phyloP scores from a whole-genome alignment of 1,140 invertebrate species.

The Drosophila oshimai region DNA sequence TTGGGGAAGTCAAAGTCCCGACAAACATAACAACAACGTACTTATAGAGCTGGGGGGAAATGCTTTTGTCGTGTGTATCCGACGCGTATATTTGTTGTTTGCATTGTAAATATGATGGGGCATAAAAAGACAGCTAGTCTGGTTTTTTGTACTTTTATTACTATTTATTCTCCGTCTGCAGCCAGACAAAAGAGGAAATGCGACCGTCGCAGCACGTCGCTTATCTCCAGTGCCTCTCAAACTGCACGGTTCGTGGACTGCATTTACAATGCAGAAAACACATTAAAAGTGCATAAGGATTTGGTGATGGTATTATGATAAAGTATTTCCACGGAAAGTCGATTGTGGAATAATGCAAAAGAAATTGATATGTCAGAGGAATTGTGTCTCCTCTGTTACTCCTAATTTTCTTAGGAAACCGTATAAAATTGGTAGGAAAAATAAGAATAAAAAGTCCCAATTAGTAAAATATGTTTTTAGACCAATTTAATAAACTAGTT shows the following conservation, averaged over 20 bases:
- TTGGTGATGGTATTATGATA: slow-evolving; percentile 8
- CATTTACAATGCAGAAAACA: slow-evolving; percentile 37
- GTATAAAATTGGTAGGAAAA: too few species aligned
- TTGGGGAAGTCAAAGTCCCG: slow-evolving; percentile 32
- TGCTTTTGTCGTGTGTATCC: slow-evolving; percentile 36
- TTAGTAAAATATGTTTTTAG: too few species aligned
- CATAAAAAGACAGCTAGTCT: slow-evolving; percentile 43
- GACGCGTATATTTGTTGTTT: slow-evolving; percentile 34
- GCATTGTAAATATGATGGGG: slow-evolving; percentile 43
- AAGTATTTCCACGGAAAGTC: slow-evolving; percentile 10
- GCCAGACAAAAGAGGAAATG: slow-evolving; percentile 44
- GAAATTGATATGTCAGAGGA: slow-evolving; percentile 13
- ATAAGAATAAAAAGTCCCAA: neutral
- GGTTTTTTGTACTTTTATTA: slow-evolving; percentile 45
- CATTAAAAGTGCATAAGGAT: slow-evolving; percentile 1
- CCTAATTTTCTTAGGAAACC: neutral
- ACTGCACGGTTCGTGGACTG: slow-evolving; percentile 54
- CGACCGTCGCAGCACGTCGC: slow-evolving; percentile 41
- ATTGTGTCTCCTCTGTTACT: neutral
- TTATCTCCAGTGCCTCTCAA: slow-evolving; percentile 52
- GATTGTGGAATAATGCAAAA: slow-evolving; percentile 6
- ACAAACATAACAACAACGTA: slow-evolving; percentile 23
- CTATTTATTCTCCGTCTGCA: slow-evolving; percentile 32
- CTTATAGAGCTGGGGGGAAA: neutral
- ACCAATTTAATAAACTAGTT: too few species aligned